These are phyloP conservation scores for Volucella inflata DNA, from an alignment of 2,888 invertebrate species.

Conservation along the genomic window DNA sequence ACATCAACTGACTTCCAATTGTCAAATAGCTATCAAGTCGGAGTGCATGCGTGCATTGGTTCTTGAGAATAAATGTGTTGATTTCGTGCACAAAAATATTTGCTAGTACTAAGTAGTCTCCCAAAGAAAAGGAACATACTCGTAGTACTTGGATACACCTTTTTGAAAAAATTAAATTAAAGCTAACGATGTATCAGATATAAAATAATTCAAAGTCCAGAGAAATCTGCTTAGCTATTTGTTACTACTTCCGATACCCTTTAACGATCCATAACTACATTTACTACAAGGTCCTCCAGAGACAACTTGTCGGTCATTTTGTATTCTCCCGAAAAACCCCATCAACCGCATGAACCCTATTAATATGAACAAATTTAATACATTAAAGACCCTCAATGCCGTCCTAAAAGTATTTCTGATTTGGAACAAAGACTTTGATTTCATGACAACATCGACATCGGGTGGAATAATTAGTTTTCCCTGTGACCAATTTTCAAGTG, in stretches of 20 bases:
- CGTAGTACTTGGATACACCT: too few species aligned
- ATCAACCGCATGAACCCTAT: slow-evolving; percentile 41
- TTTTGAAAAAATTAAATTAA: too few species aligned
- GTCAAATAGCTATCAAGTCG: too few species aligned
- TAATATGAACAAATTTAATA: slow-evolving; percentile 45
- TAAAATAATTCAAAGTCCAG: too few species aligned
- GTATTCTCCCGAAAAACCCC: slow-evolving; percentile 6
- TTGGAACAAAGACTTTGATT: not conserved
- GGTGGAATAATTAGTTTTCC: slow-evolving; percentile 58
- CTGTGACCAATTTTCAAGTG: slow-evolving; percentile 46
- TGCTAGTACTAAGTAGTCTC: too few species aligned
- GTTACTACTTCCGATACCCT: not conserved
- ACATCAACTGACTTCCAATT: too few species aligned
- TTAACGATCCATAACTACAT: slow-evolving; percentile 29
- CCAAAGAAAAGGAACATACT: too few species aligned
- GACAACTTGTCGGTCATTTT: slow-evolving; percentile 11
- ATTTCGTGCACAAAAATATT: too few species aligned
- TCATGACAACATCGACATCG: slow-evolving; percentile 8
- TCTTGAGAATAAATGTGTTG: too few species aligned
- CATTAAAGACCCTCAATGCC: slow-evolving; percentile 29
- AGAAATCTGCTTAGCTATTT: too few species aligned
- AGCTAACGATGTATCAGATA: too few species aligned
- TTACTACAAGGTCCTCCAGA: slow-evolving; percentile 1
- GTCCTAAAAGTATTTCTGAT: not conserved
- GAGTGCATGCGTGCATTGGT: too few species aligned